phyloP scores from a whole-genome alignment of 1,140 invertebrate genomes.

The Caerostris extrusa region DNA sequence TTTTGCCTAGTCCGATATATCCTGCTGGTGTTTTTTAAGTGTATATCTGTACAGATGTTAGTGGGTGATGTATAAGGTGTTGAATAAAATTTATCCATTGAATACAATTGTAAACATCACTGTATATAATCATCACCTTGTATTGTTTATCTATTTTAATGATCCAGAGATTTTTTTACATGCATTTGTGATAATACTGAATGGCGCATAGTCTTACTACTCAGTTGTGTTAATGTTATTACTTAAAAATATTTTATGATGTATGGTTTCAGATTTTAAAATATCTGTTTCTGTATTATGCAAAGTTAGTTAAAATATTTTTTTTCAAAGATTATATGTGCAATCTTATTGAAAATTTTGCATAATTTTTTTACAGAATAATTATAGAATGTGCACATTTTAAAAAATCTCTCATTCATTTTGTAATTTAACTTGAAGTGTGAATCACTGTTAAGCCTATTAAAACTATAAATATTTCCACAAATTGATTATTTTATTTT shows the following conservation, averaged over 20 bases:
- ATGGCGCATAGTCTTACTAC: constrained; percentile 7
- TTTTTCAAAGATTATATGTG: neutral
- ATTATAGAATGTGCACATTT: no score
- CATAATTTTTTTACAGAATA: neutral
- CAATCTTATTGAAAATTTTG: neutral
- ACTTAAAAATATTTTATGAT: neutral
- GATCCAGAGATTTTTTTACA: constrained; percentile 36
- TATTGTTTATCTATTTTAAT: constrained; percentile 45
- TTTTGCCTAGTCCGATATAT: constrained; percentile 50
- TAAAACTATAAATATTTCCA: no score
- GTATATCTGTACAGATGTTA: constrained; percentile 48
- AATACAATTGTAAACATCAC: constrained; percentile 44
- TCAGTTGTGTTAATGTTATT: neutral
- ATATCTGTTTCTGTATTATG: neutral
- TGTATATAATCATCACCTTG: constrained; percentile 58
- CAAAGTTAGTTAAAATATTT: neutral
- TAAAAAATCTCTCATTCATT: no score
- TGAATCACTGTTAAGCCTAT: no score
- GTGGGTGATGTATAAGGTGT: constrained; percentile 1
- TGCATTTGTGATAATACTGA: constrained; percentile 19
- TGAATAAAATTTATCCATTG: constrained; percentile 16
- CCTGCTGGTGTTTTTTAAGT: constrained; percentile 20
- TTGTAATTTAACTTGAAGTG: no score
- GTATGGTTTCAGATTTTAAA: neutral
- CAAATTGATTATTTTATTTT: no score